phyloP scores from a whole-genome alignment of 2,888 invertebrate genomes.

The Drosophila fungiperda region DNA sequence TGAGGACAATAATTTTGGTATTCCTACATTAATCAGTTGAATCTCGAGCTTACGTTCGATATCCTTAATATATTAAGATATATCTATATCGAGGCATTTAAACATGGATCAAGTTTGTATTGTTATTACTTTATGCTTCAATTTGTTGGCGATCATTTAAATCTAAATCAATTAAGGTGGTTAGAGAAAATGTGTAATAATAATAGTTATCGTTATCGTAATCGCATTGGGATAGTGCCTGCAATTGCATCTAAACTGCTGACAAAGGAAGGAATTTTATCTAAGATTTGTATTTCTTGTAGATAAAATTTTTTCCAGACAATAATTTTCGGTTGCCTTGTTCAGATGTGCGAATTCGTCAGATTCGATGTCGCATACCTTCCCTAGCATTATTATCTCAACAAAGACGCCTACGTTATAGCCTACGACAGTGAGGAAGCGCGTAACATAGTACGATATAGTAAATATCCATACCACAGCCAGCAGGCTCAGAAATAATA shows the following conservation, averaged over 20 bases:
- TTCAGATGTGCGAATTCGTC: slow-evolving; percentile 1
- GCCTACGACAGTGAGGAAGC: slow-evolving; percentile 97
- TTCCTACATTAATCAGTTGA: background rate
- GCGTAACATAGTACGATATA: slow-evolving; percentile 94
- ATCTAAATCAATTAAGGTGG: background rate
- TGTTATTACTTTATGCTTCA: background rate
- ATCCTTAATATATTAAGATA: background rate
- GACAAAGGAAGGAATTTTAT: background rate
- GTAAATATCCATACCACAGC: slow-evolving; percentile 96
- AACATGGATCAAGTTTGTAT: background rate
- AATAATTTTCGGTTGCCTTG: background rate
- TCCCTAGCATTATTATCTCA: slow-evolving; percentile 21
- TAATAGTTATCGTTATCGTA: slow-evolving; percentile 7
- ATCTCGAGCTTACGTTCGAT: background rate
- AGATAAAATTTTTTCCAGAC: background rate
- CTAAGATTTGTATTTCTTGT: background rate
- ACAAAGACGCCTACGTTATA: slow-evolving; percentile 83
- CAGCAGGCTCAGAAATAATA: slow-evolving; percentile 93
- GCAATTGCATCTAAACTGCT: background rate
- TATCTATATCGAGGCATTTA: background rate
- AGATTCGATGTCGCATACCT: slow-evolving; percentile 50
- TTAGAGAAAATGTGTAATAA: background rate
- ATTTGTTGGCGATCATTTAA: background rate
- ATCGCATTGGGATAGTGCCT: background rate
- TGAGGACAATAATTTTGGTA: background rate